Base-by-base conservation (phyloP, 2,113 vertebrate genomes). In the Leptobrachium leishanense region DNA sequence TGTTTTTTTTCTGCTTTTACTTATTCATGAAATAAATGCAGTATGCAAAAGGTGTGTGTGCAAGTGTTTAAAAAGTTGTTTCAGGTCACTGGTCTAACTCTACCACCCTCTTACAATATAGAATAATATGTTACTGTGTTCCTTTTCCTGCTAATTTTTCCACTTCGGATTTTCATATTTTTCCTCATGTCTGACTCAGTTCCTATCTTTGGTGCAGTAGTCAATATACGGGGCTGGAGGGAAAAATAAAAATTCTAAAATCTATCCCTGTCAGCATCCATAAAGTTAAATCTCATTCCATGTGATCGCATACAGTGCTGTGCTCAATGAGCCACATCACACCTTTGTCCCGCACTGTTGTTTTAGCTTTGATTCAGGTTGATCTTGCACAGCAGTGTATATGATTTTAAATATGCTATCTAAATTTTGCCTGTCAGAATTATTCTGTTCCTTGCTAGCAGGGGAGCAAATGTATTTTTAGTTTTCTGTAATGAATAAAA, bases 401-500 rank as follows among this genome's bases (percentile, higher is more conserved):
- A 0, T 79, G 75, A 62, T 85, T 83, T 82, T 86, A 79, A 86
- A 77, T 83, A 79, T 80, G 74, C 79, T 85, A 85, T 74, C 75
- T 86, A 81, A 50, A 74, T 82, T 84, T 87, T 86, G 82, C 86
- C 82, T 86, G 70, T 79, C 72, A 78, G 82, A 83, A 89, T 86
- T 74, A 87, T 84, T 74, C 72, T 62, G 71, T 74, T 74, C 78
- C 84, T 86, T 87, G 68, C 83, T 88, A 71, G 85, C 83, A 81
- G 65, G 82, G 82, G 84, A 86, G 75, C 83, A 89, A 84, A 83
- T 85, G 85, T 66, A 87, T 86, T 88, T 81, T 88, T 82, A 82
- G 69, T 85, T 84, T 31, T 85, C 50, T 20, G 2, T 85, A 82
- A 85, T 90, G 82, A 89, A 88, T 88, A 88, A 84, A 91, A 86